A percentile compares a stretch with the other conserved stretches of the same genome.
phyloP scores from a whole-genome alignment of 2,888 invertebrate species.

The Leptinotarsa tumamoca region DNA sequence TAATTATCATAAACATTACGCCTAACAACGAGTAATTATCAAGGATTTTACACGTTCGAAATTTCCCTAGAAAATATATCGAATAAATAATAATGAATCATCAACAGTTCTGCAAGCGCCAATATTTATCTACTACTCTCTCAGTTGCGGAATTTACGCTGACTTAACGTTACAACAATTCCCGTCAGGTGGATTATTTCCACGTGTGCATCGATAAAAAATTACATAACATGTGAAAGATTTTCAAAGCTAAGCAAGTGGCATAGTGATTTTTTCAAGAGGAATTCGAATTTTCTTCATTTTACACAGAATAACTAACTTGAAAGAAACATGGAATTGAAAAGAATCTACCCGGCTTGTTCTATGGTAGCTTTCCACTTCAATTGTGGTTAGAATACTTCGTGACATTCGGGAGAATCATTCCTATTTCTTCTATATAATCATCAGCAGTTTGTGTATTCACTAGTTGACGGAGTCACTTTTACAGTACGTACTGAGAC shows the following conservation, averaged over 20 bases:
- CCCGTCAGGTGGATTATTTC: neutral
- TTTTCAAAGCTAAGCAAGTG: no score
- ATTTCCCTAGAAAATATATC: conserved; percentile 36
- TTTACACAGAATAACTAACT: no score
- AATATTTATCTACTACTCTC: conserved; percentile 26
- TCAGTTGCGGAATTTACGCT: conserved; percentile 20
- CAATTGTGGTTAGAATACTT: no score
- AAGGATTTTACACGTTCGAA: conserved; percentile 38
- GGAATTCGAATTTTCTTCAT: neutral
- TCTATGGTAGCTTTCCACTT: no score
- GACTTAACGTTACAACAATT: conserved; percentile 11
- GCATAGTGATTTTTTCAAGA: neutral
- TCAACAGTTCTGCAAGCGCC: conserved; percentile 26
- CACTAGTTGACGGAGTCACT: no score
- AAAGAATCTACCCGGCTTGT: no score
- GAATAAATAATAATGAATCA: conserved; percentile 34
- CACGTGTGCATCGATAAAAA: neutral
- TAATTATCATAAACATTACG: conserved; percentile 24
- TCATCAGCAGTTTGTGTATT: no score
- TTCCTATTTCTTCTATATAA: no score
- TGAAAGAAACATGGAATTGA: no score
- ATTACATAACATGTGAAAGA: neutral
- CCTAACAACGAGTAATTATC: conserved; percentile 25
- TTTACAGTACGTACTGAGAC: no score
- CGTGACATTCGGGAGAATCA: no score